Conservation (phyloP, 37 sponge, comb jelly and placozoan genomes). For the Bolinopsis microptera region DNA sequence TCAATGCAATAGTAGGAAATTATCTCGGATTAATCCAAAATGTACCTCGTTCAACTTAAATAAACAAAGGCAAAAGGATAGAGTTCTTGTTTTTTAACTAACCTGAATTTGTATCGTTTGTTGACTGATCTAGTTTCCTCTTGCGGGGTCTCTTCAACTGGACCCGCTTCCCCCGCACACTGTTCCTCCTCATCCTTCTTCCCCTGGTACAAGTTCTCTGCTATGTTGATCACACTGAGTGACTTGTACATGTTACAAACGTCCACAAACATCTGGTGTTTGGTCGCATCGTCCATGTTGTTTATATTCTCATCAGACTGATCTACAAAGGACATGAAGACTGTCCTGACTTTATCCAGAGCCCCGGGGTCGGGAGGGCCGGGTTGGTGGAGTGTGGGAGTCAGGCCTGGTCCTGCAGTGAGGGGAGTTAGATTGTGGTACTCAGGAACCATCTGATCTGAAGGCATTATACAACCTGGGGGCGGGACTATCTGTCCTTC, state of each 20-base stretch:
- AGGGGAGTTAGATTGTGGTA: neutral
- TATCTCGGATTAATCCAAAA: neutral
- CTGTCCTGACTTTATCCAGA: neutral
- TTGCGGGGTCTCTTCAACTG: neutral
- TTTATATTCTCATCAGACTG: neutral
- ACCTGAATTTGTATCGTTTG: neutral
- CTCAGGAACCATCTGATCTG: neutral
- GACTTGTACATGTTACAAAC: neutral
- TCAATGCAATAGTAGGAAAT: neutral
- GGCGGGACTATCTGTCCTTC: neutral
- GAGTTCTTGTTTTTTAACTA: no score
- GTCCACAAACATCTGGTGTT: neutral
- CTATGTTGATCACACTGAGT: neutral
- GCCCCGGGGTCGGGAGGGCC: neutral
- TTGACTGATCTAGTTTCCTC: neutral
- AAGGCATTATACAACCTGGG: neutral
- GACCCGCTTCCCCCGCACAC: neutral
- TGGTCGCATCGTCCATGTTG: neutral
- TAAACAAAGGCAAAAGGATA: neutral
- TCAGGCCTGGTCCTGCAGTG: constrained; percentile 25
- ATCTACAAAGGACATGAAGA: neutral
- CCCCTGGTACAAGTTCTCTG: neutral
- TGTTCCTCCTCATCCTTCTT: neutral
- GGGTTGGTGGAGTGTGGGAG: neutral
- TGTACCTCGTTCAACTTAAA: no score